phyloP scores from a whole-genome alignment of 2,888 invertebrate genomes.

The Achlya flavicornis region DNA sequence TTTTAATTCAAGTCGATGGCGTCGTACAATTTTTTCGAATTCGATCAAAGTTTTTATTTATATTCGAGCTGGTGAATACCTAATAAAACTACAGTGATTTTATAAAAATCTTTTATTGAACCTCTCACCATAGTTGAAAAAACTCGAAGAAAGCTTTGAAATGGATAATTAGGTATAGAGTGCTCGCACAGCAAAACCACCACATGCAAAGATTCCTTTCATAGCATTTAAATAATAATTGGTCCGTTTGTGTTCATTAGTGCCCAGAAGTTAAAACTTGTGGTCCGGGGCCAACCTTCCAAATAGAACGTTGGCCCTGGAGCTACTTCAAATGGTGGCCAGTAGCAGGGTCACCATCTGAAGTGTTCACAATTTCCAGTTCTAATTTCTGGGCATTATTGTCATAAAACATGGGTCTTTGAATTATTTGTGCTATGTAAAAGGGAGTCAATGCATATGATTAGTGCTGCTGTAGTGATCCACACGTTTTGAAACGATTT shows the following conservation, averaged over 20 bases:
- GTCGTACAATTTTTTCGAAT: constrained; percentile 77
- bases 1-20: constrained; percentile 65
- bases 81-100: constrained; percentile 77
- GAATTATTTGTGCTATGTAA: background rate
- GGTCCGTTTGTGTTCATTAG: background rate
- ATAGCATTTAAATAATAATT: background rate
- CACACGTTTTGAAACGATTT: background rate
- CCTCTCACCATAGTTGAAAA: background rate
- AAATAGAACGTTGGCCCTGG: background rate
- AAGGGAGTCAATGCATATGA: background rate
- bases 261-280: constrained; percentile 7
- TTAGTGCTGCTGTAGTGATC: background rate
- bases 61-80: constrained; percentile 78
- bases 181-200: background rate
- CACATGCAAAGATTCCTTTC: background rate
- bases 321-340: background rate
- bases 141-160: background rate
- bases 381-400: constrained; percentile 1
- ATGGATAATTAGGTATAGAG: background rate
- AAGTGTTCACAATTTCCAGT: constrained; percentile 5
- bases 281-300: background rate
- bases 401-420: background rate
- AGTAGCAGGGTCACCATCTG: constrained; percentile 5
- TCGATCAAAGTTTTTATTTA: constrained; percentile 76
- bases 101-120: constrained; percentile 56